Base-by-base conservation (phyloP, 2,797 vertebrate genomes). In the Spheniscus humboldti region DNA sequence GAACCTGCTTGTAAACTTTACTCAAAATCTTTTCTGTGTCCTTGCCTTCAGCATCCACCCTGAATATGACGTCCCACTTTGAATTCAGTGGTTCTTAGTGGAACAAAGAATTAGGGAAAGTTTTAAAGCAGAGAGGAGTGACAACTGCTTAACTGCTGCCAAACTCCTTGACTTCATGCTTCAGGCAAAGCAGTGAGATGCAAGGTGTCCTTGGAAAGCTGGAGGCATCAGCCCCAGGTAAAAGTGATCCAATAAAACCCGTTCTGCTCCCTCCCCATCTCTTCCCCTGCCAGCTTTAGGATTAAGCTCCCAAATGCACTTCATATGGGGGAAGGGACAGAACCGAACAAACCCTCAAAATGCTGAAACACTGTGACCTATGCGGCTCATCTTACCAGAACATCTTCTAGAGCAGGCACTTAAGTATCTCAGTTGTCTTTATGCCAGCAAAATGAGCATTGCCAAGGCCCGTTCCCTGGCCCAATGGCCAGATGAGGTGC, bases 401-500 rank as follows among this genome's bases (percentile, higher is more conserved):
- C 33, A 59, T 19, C 24, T 83, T 64, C 62, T 62, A 33, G 35
- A 64, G 35, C n/a, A 90, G 47, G 45, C 37, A 43, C 41, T 83
- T n/a, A 30, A 64, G n/a, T 30, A 52, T 66, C 31, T 64, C 67
- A 25, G 13, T 30, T 73, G 45, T 35, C 50, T 76, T 66, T 56
- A 12, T 8, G 47, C 37, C 64, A 92, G 72, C 7, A 92, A 39
- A 92, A 48, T 1, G 31, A 76, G 18, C 17, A 19, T n/a, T 68
- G 19, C 50, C 64, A 57, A 69, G 7, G 43, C 13, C 31, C 15
- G 1, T 59, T 72, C 52, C 20, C 18, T 71, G 28, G 13, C 52
- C 31, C 0, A 0, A 24, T 6, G 39, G 37, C 28, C 24, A 39
- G 57, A 33, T 7, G 27, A 68, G 66, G 23, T 39, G 53, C 50